Percentiles rank a stretch among this genome's conserved stretches.
These are phyloP conservation scores for Ormyrus thymus DNA, from an alignment of 2,888 invertebrate genomes.

Conservation along the genomic window DNA sequence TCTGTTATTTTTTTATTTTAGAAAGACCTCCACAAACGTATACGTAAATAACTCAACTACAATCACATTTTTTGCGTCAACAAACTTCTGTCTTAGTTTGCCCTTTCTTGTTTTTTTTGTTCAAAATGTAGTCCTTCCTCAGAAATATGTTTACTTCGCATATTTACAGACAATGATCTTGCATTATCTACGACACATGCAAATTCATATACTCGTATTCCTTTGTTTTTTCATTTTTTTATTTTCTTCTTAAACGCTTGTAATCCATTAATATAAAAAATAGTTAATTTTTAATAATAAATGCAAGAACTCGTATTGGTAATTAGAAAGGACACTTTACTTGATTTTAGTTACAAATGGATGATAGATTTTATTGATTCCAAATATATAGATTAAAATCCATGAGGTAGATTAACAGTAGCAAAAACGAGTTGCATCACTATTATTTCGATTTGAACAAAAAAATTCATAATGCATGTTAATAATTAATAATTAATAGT, in stretches of 20 bases:
- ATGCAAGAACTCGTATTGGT: neutral
- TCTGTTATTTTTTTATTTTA: neutral
- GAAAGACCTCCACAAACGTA: conserved; percentile 12
- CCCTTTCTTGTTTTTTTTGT: neutral
- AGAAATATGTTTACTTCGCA: conserved; percentile 15
- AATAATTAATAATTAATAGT: conserved; percentile 37
- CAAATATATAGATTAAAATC: conserved; percentile 26
- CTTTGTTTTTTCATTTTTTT: conserved; percentile 9
- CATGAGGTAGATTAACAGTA: conserved; percentile 35
- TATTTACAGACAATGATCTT: conserved; percentile 47
- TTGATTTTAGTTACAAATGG: conserved; percentile 2
- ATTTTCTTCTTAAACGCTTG: neutral
- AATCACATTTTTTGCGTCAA: conserved; percentile 49
- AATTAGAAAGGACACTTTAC: conserved; percentile 14
- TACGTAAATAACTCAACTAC: conserved; percentile 34
- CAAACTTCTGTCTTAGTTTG: conserved; percentile 5
- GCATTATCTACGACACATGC: conserved; percentile 29
- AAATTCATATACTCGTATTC: conserved; percentile 34
- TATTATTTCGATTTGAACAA: conserved; percentile 35
- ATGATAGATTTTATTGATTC: conserved; percentile 3
- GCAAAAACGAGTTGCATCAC: conserved; percentile 35
- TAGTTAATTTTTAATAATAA: neutral
- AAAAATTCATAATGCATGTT: neutral
- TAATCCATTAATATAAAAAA: conserved; percentile 29
- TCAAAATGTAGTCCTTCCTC: too few relatives aligned